Percentiles rank a stretch among this genome's conserved stretches.
phyloP scores from a whole-genome alignment of 2,888 invertebrate species.

The Uropetala carovei region DNA sequence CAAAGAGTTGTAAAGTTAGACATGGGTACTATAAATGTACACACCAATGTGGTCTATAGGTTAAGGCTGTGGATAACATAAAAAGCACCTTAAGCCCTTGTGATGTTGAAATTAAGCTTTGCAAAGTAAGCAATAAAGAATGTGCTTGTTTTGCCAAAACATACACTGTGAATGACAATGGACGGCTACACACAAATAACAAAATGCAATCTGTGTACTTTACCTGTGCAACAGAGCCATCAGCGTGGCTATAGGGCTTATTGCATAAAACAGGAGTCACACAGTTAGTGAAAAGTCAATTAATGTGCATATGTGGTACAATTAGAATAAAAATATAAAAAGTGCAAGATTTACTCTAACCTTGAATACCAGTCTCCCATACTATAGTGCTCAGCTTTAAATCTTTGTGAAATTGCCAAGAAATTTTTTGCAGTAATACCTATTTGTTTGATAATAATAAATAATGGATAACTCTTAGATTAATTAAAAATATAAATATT shows the following conservation, averaged over 20 bases:
- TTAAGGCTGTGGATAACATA: constrained; percentile 33
- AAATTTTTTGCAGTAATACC: neutral
- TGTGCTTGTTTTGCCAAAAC: constrained; percentile 57
- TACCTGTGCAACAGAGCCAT: constrained; percentile 97
- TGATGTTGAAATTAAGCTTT: constrained; percentile 47
- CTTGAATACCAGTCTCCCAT: constrained; percentile 31
- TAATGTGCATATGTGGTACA: constrained; percentile 59
- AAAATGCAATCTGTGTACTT: constrained; percentile 75
- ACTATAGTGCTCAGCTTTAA: constrained; percentile 30
- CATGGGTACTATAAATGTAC: neutral
- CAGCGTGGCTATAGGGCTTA: constrained; percentile 97
- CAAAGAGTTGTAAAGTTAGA: neutral
- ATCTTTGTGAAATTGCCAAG: neutral
- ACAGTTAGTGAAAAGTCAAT: constrained; percentile 65
- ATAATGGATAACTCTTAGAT: neutral
- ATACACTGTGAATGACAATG: constrained; percentile 51
- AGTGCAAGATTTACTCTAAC: constrained; percentile 19
- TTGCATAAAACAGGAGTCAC: constrained; percentile 68
- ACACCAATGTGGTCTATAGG: constrained; percentile 36
- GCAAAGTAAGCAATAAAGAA: constrained; percentile 54
- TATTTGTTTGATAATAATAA: neutral
- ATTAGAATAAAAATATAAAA: constrained; percentile 37
- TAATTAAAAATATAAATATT: neutral
- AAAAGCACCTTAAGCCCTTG: constrained; percentile 54
- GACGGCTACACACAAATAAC: constrained; percentile 57